These are phyloP conservation scores for Laterallus jamaicensis DNA, from an alignment of 2,113 vertebrate species.

Conservation along the genomic window DNA sequence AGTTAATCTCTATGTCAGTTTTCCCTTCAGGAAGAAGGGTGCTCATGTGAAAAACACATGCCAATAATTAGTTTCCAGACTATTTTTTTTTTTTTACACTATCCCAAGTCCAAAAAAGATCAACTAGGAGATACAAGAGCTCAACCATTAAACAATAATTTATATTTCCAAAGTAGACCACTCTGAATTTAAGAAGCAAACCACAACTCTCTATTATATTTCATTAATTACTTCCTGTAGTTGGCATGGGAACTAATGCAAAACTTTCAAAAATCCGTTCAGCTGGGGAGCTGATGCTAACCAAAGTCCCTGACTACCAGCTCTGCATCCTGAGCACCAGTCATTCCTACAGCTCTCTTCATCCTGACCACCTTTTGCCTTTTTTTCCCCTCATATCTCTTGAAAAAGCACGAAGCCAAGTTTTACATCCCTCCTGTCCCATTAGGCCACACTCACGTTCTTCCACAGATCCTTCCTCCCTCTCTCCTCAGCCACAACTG, in stretches of 20 bases:
- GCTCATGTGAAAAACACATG: neutral
- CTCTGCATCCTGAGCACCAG: neutral
- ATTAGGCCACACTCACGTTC: neutral
- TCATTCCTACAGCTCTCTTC: neutral
- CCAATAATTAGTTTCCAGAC: neutral
- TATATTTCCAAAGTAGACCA: neutral
- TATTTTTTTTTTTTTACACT: neutral
- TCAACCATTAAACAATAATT: neutral
- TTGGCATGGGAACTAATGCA: neutral
- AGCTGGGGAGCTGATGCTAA: neutral
- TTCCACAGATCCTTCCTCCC: too few species aligned
- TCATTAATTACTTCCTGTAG: neutral
- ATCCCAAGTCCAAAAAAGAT: neutral
- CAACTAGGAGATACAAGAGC: neutral
- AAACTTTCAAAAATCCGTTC: neutral
- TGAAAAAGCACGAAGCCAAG: accelerated
- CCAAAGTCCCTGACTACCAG: neutral
- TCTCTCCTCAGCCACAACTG: neutral
- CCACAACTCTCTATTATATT: too few species aligned
- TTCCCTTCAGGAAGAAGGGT: neutral
- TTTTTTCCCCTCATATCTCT: neutral
- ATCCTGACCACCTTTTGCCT: neutral
- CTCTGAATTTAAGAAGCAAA: neutral
- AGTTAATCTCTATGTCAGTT: neutral
- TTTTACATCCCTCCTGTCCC: accelerated